A percentile compares a stretch with the other conserved stretches of the same genome.
These are phyloP conservation scores for Stichodactyla mertensii DNA, from an alignment of 64 coral and sea anemone genomes.

Conservation along the genomic window DNA sequence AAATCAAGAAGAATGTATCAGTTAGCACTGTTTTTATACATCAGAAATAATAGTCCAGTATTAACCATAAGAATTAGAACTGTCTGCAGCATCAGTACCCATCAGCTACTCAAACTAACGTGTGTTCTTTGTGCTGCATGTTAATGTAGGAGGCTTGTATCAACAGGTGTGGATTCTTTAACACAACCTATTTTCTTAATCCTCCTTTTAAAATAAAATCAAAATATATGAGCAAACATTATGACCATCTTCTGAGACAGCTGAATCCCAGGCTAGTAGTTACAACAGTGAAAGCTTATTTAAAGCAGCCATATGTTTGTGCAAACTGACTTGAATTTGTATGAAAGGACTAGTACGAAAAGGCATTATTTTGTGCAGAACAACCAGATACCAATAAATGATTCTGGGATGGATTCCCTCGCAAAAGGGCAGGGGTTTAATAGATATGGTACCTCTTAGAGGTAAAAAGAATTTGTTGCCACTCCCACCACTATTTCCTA, in stretches of 20 bases:
- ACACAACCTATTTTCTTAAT: constrained; percentile 21
- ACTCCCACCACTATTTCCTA: too few species aligned
- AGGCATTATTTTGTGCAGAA: too few species aligned
- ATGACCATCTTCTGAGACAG: not conserved
- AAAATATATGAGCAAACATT: not conserved
- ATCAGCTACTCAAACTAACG: constrained; percentile 4
- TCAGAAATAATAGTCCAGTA: not conserved
- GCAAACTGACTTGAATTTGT: too few species aligned
- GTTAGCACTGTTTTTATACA: not conserved
- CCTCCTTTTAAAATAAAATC: not conserved
- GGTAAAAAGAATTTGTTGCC: too few species aligned
- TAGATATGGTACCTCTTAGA: too few species aligned
- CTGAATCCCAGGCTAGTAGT: too few species aligned
- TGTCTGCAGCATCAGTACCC: constrained; percentile 7
- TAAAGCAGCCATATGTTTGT: too few species aligned
- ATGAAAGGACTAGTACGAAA: too few species aligned
- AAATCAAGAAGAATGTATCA: not conserved
- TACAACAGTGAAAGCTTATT: too few species aligned
- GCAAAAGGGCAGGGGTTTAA: too few species aligned
- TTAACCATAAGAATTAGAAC: not conserved
- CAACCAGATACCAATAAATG: too few species aligned
- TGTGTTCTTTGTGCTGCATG: constrained; percentile 3
- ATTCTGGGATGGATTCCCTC: too few species aligned
- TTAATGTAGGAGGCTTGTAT: constrained; percentile 23
- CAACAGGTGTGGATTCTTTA: constrained; percentile 5